A percentile compares a stretch with the other conserved stretches of the same genome.
phyloP scores from a whole-genome alignment of 92 coral and sea anemone species.

The Palythoa grandiflora region DNA sequence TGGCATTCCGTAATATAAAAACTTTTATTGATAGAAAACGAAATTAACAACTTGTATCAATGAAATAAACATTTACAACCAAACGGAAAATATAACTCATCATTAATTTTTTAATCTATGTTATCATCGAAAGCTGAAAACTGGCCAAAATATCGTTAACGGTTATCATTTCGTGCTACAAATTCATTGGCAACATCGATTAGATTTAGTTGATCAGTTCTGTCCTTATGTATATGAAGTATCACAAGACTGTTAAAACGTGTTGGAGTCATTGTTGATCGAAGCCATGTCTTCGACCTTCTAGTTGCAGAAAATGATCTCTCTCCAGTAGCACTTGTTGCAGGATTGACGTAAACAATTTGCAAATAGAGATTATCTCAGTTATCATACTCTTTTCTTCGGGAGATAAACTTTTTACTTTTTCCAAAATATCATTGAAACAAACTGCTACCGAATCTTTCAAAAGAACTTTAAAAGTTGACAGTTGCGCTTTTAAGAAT shows the following conservation, averaged over 20 bases:
- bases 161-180: conserved; percentile 57
- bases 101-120: not conserved
- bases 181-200: conserved; percentile 57
- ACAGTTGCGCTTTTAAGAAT: conserved; percentile 53
- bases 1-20: too few species aligned
- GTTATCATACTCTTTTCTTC: conserved; percentile 56
- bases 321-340: conserved; percentile 71
- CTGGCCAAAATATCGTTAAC: conserved; percentile 54
- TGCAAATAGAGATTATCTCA: conserved; percentile 58
- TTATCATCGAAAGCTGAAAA: conserved; percentile 3
- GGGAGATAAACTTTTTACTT: conserved; percentile 35
- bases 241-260: conserved; percentile 57
- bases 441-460: conserved; percentile 23
- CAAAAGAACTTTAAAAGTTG: conserved; percentile 58
- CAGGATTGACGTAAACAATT: conserved; percentile 66
- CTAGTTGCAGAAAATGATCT: conserved; percentile 71
- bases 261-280: conserved; percentile 57
- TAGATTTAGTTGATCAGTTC: conserved; percentile 43
- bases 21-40: not conserved
- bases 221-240: conserved; percentile 57
- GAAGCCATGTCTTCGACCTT: conserved; percentile 61
- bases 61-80: not conserved
- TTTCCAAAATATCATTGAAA: conserved; percentile 50
- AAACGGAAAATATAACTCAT: not conserved
- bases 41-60: not conserved